Evolutionary conservation across 2,797 vertebrate genomes (phyloP).

Genomic region (Molossus alvarezi): DNA sequence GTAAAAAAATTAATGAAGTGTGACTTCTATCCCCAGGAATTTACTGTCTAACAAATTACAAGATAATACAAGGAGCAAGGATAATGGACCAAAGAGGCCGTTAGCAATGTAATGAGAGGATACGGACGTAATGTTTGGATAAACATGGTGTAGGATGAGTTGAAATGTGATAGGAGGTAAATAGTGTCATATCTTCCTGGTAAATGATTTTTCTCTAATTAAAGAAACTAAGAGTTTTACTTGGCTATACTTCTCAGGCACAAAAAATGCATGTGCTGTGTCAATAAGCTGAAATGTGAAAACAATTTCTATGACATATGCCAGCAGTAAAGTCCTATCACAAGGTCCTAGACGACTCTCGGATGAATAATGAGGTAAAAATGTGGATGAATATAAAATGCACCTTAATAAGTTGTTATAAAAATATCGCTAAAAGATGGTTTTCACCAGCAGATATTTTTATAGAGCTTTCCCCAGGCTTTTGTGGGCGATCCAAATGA

Average conservation of each 20-base stretch:
- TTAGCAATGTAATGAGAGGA: neutral
- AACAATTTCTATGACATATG: neutral
- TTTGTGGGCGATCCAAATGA: constrained; percentile 41
- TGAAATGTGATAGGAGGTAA: neutral
- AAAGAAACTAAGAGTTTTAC: neutral
- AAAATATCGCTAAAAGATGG: neutral
- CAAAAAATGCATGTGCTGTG: neutral
- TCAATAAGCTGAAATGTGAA: neutral
- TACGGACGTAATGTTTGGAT: neutral
- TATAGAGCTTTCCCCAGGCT: constrained; percentile 27
- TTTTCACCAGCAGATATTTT: constrained; percentile 63
- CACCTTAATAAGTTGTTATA: neutral
- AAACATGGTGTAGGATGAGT: neutral
- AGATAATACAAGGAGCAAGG: neutral
- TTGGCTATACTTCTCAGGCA: neutral
- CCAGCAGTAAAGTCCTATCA: neutral
- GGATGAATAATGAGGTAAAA: constrained; percentile 24
- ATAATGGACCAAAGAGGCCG: neutral
- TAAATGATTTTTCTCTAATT: constrained; percentile 2
- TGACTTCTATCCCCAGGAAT: neutral
- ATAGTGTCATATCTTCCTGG: neutral
- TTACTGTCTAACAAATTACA: neutral
- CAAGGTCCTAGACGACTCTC: neutral
- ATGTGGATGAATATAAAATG: neutral
- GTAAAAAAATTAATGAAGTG: neutral